Evolutionary conservation across 2,888 invertebrate species (phyloP).

Genomic region (Sinotaia quadrata): DNA sequence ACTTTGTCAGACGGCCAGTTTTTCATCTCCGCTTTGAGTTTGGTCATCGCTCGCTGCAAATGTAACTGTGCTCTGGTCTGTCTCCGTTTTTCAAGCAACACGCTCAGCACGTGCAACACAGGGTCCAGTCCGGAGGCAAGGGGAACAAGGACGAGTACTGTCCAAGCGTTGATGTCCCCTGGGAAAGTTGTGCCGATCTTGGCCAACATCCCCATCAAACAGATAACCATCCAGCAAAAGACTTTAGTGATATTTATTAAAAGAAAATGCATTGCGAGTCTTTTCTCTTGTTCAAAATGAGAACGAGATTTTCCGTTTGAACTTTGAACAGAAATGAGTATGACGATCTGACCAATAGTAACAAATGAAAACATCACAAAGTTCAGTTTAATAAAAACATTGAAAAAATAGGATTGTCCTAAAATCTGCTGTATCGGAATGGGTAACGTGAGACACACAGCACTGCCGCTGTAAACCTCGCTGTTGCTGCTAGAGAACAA

Average conservation of each 20-base stretch:
- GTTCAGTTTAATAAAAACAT: slow-evolving; percentile 30
- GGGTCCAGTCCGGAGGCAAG: too few species aligned
- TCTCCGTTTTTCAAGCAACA: slow-evolving; percentile 14
- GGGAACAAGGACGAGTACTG: slow-evolving; percentile 72
- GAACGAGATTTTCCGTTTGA: not conserved
- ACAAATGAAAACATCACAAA: slow-evolving; percentile 28
- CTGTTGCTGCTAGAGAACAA: slow-evolving; percentile 21
- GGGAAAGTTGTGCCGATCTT: slow-evolving; percentile 23
- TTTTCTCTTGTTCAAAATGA: slow-evolving; percentile 15
- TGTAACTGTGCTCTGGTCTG: not conserved
- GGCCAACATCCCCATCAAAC: slow-evolving; percentile 32
- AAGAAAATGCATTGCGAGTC: slow-evolving; percentile 27
- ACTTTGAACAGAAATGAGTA: slow-evolving; percentile 9
- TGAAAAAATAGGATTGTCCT: slow-evolving; percentile 27
- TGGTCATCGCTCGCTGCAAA: not conserved
- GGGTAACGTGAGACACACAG: slow-evolving; percentile 29
- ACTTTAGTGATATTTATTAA: slow-evolving; percentile 27
- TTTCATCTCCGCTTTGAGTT: slow-evolving; percentile 7
- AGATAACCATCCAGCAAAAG: slow-evolving; percentile 33
- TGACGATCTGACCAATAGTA: slow-evolving; percentile 25
- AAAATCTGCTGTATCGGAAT: slow-evolving; percentile 23
- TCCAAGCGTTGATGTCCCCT: slow-evolving; percentile 29
- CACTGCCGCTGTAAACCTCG: slow-evolving; percentile 28
- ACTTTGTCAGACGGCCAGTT: slow-evolving; percentile 9
- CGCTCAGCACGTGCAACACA: slow-evolving; percentile 34